Evolutionary conservation across 1,140 invertebrate species (phyloP).

Genomic region (Cryptotermes secundus): DNA sequence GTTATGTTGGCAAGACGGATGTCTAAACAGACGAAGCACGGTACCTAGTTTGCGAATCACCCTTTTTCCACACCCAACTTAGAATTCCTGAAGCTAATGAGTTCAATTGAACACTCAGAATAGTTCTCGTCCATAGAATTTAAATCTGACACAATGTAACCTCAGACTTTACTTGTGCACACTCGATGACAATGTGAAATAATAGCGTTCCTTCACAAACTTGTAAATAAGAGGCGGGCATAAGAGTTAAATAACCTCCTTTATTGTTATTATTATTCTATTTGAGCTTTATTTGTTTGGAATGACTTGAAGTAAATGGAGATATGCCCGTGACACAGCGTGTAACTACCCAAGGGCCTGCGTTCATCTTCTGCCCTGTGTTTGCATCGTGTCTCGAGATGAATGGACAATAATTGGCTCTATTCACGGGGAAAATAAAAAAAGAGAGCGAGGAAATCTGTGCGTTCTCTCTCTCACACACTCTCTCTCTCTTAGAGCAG

Average conservation of each 20-base stretch:
- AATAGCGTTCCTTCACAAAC: not conserved
- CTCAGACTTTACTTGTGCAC: not conserved
- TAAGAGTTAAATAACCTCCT: not conserved
- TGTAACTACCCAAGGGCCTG: not conserved
- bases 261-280: slow-evolving; percentile 2
- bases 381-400: not conserved
- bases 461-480: too few relatives aligned
- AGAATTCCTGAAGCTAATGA: not conserved
- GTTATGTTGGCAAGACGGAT: too few relatives aligned
- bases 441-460: not conserved
- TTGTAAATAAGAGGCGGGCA: too few relatives aligned
- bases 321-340: not conserved
- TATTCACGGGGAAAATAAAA: not conserved
- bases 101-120: not conserved
- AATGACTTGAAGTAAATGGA: slow-evolving; percentile 20
- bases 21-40: too few relatives aligned
- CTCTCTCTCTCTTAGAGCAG: too few relatives aligned
- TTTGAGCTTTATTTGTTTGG: slow-evolving; percentile 8
- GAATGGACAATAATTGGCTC: not conserved
- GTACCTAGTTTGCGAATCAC: not conserved
- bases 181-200: not conserved
- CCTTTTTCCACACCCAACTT: not conserved
- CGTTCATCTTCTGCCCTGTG: not conserved
- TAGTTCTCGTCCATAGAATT: not conserved
- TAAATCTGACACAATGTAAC: not conserved